A percentile compares a stretch with the other conserved stretches of the same genome.
Evolutionary conservation across 2,113 vertebrate genomes (phyloP).

Genomic region (Callopanchax toddi): DNA sequence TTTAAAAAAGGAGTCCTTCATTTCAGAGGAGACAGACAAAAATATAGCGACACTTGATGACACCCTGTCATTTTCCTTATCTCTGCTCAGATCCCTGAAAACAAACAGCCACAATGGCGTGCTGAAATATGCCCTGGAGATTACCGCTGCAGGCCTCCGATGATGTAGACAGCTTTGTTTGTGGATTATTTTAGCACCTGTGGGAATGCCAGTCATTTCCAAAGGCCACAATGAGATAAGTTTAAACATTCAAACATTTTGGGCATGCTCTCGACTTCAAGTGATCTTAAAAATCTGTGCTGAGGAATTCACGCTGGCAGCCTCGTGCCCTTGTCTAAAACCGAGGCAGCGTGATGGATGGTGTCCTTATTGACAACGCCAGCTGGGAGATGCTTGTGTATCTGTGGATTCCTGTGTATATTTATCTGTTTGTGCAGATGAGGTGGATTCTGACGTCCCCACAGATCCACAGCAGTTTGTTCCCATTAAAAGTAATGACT

Average conservation of each 20-base stretch:
- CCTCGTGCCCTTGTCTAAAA: conserved; percentile 50
- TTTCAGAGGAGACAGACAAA: no score
- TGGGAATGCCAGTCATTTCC: conserved; percentile 27
- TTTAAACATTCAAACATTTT: conserved; percentile 56
- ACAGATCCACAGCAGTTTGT: no score
- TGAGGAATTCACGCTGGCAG: conserved; percentile 59
- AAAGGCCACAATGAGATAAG: conserved; percentile 49
- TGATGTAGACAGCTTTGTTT: conserved; percentile 13
- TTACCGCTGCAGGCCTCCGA: background rate
- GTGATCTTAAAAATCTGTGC: conserved; percentile 30
- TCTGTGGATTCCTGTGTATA: conserved; percentile 27
- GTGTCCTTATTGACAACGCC: conserved; percentile 39
- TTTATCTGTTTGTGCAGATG: background rate
- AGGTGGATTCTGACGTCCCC: background rate
- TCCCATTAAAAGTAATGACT: no score
- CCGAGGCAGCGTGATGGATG: conserved; percentile 53
- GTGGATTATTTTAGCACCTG: conserved; percentile 38
- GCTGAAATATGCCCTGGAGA: conserved; percentile 4
- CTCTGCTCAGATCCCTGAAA: conserved; percentile 33
- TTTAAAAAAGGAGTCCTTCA: no score
- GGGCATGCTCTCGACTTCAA: conserved; percentile 45
- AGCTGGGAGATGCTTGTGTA: conserved; percentile 55
- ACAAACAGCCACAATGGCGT: conserved; percentile 21
- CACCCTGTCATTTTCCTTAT: no score
- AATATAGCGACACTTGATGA: no score